Evolutionary conservation across 2,888 invertebrate genomes (phyloP).

Genomic region (Galeruca laticollis): DNA sequence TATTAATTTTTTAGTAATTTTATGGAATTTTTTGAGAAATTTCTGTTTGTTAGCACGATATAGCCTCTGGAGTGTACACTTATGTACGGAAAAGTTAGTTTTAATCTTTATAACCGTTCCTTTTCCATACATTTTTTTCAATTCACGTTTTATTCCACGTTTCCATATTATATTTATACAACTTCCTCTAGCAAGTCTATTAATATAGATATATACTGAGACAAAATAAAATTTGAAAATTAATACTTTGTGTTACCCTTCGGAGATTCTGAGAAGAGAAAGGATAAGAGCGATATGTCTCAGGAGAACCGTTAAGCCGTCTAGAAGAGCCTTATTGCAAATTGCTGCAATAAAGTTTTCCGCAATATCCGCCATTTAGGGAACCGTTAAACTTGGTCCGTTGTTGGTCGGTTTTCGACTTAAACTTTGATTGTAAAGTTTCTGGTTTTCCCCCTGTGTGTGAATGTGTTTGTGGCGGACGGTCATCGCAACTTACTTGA

Average conservation of each 20-base stretch:
- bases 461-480: slow-evolving; percentile 12
- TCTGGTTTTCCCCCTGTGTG: slow-evolving; percentile 23
- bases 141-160: too few relatives aligned
- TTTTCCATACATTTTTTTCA: too few relatives aligned
- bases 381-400: slow-evolving; percentile 38
- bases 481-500: slow-evolving; percentile 29
- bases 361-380: slow-evolving; percentile 41
- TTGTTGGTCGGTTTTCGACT: slow-evolving; percentile 33
- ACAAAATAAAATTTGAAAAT: too few relatives aligned
- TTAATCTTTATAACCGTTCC: too few relatives aligned
- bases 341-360: slow-evolving; percentile 39
- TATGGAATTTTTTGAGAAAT: too few relatives aligned
- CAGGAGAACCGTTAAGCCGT: slow-evolving; percentile 36
- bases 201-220: too few relatives aligned
- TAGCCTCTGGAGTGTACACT: too few relatives aligned
- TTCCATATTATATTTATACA: too few relatives aligned
- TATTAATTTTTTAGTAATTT: too few relatives aligned
- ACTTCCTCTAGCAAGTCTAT: too few relatives aligned
- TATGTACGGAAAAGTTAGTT: too few relatives aligned
- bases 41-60: too few relatives aligned
- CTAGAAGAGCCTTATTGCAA: slow-evolving; percentile 39
- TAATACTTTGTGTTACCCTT: neutral
- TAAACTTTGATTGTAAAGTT: slow-evolving; percentile 44
- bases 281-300: slow-evolving; percentile 24
- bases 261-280: neutral